Evolutionary conservation across 2,888 invertebrate species (phyloP), one percentile per base, ranked within the genome.

Genomic region (Megaustenia siamemsis): DNA sequence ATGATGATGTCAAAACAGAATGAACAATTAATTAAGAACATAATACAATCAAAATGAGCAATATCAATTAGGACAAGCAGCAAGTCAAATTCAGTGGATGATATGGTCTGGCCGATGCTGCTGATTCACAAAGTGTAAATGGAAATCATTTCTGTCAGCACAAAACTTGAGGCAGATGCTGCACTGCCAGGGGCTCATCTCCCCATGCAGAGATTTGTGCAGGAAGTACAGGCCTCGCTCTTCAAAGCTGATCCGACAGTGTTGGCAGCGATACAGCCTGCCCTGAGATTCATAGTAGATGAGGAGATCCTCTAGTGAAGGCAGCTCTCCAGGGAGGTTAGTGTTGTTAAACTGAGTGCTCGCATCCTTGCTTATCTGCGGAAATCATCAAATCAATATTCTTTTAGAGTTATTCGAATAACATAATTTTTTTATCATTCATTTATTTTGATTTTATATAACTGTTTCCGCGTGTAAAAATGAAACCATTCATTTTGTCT

Each of bases 201-300:
- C 84, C 1, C 91, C 91, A 66, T 92, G 92, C 68, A 92, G 89
- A 6, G 92, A 91, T 77, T 89, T 89, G 87, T 92, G 92, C 60
- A 92, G 87, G 86, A 92, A 91, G 84, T 89, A 92, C 89, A 92
- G 88, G 40, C 92, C 92, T 1, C 92, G 88, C 83, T 92, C 92
- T 82, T 90, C 91, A 88, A 92, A 92, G 60, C 91, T 86, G 85
- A 92, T 91, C 81, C 90, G 88, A 84, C 92, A 92, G 78, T 92
- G 91, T 66, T 87, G 88, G 80, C 92, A 92, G 63, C 90, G 88
- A 83, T 90, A 92, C 28, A 92, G 86, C 43, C 88, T 84, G n/a
- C 92, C 92, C 80, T 91, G 90, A 28, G 89, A 88, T 83, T 91
- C 89, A 80, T 91, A 91, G 86, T 91, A 91, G 5, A 90, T 80